These are phyloP conservation scores for Drosophila merina DNA, from an alignment of 2,888 invertebrate species.

Conservation along the genomic window DNA sequence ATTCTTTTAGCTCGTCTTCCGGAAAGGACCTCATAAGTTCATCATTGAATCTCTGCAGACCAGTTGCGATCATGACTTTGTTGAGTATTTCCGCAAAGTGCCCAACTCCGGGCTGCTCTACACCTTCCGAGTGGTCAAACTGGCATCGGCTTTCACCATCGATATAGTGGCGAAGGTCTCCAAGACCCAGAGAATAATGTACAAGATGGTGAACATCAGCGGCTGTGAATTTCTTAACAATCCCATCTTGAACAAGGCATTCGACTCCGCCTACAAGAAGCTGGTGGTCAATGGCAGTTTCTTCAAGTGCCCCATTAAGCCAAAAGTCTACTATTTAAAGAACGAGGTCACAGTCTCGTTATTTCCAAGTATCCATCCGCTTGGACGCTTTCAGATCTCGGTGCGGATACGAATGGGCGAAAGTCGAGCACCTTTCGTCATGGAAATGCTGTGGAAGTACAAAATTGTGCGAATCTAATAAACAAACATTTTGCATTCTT, in stretches of 20 bases:
- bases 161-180: slow-evolving; percentile 22
- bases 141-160: slow-evolving; percentile 17
- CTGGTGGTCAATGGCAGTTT: slow-evolving; percentile 51
- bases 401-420: slow-evolving; percentile 19
- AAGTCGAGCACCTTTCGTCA: slow-evolving; percentile 18
- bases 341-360: slow-evolving; percentile 15
- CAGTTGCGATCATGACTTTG: slow-evolving; percentile 35
- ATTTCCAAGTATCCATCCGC: slow-evolving; percentile 38
- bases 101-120: slow-evolving; percentile 17
- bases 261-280: slow-evolving; percentile 33
- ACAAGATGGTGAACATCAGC: slow-evolving; percentile 34
- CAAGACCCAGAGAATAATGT: slow-evolving; percentile 23
- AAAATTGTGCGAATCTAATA: slow-evolving; percentile 38
- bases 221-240: slow-evolving; percentile 48
- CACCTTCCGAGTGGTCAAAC: slow-evolving; percentile 37
- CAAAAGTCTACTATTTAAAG: slow-evolving; percentile 42
- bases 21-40: not conserved
- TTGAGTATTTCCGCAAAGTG: slow-evolving; percentile 38
- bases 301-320: slow-evolving; percentile 50
- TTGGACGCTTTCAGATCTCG: slow-evolving; percentile 40
- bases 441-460: slow-evolving; percentile 53
- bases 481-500: slow-evolving; percentile 31
- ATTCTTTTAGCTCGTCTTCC: slow-evolving; percentile 4
- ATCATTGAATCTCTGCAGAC: slow-evolving; percentile 31
- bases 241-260: slow-evolving; percentile 26